Base-by-base conservation (phyloP, 1,140 invertebrate species). In the Solenopsis invicta region DNA sequence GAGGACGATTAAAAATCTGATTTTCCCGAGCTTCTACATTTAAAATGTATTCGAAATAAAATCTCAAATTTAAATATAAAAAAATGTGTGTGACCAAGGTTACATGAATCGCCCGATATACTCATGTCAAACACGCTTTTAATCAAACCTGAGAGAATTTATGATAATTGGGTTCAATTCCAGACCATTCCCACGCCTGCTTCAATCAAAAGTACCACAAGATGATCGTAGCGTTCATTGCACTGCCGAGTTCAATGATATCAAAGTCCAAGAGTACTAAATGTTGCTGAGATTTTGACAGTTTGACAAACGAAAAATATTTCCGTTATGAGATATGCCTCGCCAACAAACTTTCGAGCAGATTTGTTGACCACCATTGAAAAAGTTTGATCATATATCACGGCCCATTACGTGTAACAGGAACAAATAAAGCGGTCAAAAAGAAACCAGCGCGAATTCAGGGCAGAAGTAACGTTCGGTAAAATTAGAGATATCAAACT, bases 91-190 rank as follows among this genome's bases (percentile, higher is more conserved):
- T 1, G 21, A 9, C 24, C 34, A 24, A 71, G n/a, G 4, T 12
- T 66, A 48, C 29, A 29, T 67, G 12, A 50, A 52, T 67, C 24
- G 37, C 9, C 37, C 45, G 9, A 66, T 41, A 24, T 41, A 37
- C 37, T 54, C 6, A 8, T 29, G n/a, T 69, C 62, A 24, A 81
- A 81, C 24, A n/a, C 8, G n/a, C 18, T 69, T 54, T 80, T 54
- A 81, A 69, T 81, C n/a, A 54, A 69, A 69, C n/a, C 9, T 18
- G 24, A 29, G 29, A 29, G 29, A 69, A 69, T 67, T 67, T 52
- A 71, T 67, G n/a, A 80, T 80, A 54, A 80, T 69, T 41, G 48
- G 8, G 34, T 56, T 81, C n/a, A 24, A 81, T 71, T 54, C 48
- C 3, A 18, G 34, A 67, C 13, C 64, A 45, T 45, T 45, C 37